phyloP scores from a whole-genome alignment of 1,140 invertebrate species.

The Lasaia peninsularis region DNA sequence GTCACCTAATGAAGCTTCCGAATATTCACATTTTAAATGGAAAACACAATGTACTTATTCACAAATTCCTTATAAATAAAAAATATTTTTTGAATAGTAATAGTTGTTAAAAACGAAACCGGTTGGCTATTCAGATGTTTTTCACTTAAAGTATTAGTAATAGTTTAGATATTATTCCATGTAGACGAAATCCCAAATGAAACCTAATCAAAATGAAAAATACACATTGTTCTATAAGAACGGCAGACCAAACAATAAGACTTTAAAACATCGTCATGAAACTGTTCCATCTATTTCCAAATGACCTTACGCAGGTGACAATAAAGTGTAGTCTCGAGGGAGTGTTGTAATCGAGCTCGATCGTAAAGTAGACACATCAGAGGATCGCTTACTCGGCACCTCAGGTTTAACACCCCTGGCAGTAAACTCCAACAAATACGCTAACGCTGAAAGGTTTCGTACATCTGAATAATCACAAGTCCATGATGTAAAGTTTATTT shows the following conservation, averaged over 20 bases:
- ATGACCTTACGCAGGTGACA: conserved; percentile 65
- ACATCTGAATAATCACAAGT: background rate
- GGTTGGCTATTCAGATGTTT: too few relatives aligned
- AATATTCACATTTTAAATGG: too few relatives aligned
- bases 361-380: conserved; percentile 57
- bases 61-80: too few relatives aligned
- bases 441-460: conserved; percentile 3
- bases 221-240: background rate
- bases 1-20: too few relatives aligned
- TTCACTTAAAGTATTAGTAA: too few relatives aligned
- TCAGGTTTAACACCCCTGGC: conserved; percentile 41
- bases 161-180: too few relatives aligned
- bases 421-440: conserved; percentile 28
- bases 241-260: conserved; percentile 7
- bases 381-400: conserved; percentile 46
- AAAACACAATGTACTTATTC: too few relatives aligned
- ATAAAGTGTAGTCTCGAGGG: conserved; percentile 48
- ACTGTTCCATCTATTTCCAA: conserved; percentile 28
- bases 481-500: background rate
- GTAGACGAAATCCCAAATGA: background rate
- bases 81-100: too few relatives aligned
- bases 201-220: background rate
- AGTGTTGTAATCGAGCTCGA: conserved; percentile 38
- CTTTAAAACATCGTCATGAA: conserved; percentile 17
- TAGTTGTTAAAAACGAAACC: too few relatives aligned